phyloP scores from a whole-genome alignment of 2,888 invertebrate species.

The Agonopterix arenella region DNA sequence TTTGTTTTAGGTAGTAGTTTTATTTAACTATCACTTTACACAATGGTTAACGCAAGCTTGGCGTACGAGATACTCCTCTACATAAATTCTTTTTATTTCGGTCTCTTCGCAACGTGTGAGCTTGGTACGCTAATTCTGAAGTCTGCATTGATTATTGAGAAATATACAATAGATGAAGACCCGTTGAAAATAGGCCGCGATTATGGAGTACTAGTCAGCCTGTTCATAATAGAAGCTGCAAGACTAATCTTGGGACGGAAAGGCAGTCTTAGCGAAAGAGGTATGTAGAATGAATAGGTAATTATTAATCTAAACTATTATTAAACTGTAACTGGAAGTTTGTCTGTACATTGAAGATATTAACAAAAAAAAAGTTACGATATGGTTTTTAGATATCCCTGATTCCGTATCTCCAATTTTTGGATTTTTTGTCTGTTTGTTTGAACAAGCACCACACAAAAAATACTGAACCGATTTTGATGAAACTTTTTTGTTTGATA shows the following conservation, averaged over 20 bases:
- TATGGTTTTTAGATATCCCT: no score
- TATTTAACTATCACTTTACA: constrained; percentile 1
- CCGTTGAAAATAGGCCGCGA: constrained; percentile 84
- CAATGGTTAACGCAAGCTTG: constrained; percentile 85
- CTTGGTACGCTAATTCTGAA: constrained; percentile 87
- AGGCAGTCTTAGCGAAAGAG: constrained; percentile 90
- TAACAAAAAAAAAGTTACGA: no score
- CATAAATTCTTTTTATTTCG: constrained; percentile 92
- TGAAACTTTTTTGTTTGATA: no score
- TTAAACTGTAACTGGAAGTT: no score
- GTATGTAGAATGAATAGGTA: constrained; percentile 38
- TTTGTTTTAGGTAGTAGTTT: not conserved
- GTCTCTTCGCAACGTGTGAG: constrained; percentile 89
- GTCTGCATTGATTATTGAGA: constrained; percentile 78
- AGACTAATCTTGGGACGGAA: constrained; percentile 90
- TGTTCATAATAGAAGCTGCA: constrained; percentile 87
- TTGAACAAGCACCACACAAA: no score
- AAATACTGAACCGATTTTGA: no score
- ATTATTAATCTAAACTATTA: no score
- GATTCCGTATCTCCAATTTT: no score
- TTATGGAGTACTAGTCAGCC: constrained; percentile 84
- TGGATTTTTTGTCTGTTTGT: no score
- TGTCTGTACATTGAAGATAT: no score
- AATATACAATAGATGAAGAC: constrained; percentile 81
- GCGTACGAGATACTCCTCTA: constrained; percentile 90